phyloP scores from a whole-genome alignment of 2,888 invertebrate genomes.

The Andrena bicolor region DNA sequence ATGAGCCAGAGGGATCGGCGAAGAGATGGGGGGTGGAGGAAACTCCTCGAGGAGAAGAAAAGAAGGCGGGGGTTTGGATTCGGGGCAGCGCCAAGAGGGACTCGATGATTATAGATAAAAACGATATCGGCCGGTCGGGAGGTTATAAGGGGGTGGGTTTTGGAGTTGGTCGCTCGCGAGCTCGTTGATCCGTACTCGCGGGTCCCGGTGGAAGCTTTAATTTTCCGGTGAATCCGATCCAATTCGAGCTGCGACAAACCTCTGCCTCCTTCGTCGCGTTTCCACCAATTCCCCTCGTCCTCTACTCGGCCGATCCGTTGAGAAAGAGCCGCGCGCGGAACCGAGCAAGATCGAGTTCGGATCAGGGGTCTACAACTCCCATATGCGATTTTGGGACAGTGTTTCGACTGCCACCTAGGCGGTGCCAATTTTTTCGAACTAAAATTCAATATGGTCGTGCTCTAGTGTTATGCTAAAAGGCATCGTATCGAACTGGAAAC shows the following conservation, averaged over 20 bases:
- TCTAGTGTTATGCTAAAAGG: too few relatives aligned
- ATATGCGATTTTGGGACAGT: too few relatives aligned
- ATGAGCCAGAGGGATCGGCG: background rate
- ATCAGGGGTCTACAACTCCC: too few relatives aligned
- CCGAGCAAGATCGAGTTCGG: background rate
- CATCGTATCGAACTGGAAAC: too few relatives aligned
- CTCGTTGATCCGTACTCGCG: slow-evolving; percentile 31
- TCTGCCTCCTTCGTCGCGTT: background rate
- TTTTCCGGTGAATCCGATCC: slow-evolving; percentile 62
- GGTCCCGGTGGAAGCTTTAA: slow-evolving; percentile 55
- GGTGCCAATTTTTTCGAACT: too few relatives aligned
- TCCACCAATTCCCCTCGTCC: background rate
- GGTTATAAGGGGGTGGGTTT: background rate
- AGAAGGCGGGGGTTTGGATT: slow-evolving; percentile 4
- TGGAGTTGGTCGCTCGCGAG: slow-evolving; percentile 17
- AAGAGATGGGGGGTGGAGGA: background rate
- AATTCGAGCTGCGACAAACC: slow-evolving; percentile 45
- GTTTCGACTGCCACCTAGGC: too few relatives aligned
- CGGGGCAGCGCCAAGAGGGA: background rate
- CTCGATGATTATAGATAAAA: slow-evolving; percentile 33
- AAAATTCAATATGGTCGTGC: too few relatives aligned
- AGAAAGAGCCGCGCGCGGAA: background rate
- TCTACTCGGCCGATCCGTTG: background rate
- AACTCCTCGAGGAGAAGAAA: slow-evolving; percentile 11
- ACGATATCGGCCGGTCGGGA: slow-evolving; percentile 13